Conservation (phyloP, 2,113 vertebrate species). For the Hemichromis elongatus region DNA sequence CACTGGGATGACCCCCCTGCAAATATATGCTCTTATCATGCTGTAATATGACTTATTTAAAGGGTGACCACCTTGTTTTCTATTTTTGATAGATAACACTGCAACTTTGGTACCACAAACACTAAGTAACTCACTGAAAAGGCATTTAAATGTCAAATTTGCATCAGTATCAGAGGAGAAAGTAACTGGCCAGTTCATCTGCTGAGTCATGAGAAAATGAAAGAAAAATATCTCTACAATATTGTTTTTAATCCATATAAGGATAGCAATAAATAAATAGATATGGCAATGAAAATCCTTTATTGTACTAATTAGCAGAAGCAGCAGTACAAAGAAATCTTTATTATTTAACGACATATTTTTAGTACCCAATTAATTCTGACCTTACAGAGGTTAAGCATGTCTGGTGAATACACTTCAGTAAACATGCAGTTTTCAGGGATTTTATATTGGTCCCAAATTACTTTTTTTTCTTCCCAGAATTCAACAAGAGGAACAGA, state of each 20-base stretch:
- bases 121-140: constrained; percentile 3
- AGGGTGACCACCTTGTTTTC: constrained; percentile 10
- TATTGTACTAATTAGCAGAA: constrained; percentile 10
- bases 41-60: background rate
- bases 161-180: background rate
- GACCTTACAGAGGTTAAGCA: constrained; percentile 34
- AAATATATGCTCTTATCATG: background rate
- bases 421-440: background rate
- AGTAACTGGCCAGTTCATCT: background rate
- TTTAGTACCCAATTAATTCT: constrained; percentile 30
- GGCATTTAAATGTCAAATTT: constrained; percentile 49
- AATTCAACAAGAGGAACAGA: background rate
- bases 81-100: constrained; percentile 19
- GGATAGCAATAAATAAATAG: background rate
- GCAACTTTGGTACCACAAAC: background rate
- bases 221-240: too few relatives aligned
- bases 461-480: background rate
- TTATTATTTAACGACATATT: constrained; percentile 27
- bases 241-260: background rate
- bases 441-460: background rate
- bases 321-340: constrained; percentile 23
- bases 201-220: background rate
- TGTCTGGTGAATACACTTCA: constrained; percentile 7
- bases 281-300: background rate
- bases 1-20: background rate